A percentile compares a stretch with the other conserved stretches of the same genome.
Evolutionary conservation across 2,797 vertebrate species (phyloP).

Genomic region (Cyprinella venusta): DNA sequence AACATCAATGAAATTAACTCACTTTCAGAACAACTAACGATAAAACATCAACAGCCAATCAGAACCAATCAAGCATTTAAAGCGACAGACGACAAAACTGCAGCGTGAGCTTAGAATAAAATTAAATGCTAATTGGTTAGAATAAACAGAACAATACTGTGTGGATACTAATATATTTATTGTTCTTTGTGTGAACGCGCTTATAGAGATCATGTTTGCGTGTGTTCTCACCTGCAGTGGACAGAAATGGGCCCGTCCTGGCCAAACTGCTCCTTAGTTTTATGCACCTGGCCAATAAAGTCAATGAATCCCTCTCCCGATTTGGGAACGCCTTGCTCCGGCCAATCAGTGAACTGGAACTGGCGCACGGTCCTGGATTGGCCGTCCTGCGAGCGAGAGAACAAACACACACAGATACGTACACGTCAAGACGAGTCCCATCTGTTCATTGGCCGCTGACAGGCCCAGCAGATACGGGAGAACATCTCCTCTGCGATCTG

Average conservation of each 20-base stretch:
- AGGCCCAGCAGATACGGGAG: not conserved
- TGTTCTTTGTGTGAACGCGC: no score
- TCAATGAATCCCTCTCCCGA: slow-evolving; percentile 98
- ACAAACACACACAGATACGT: not conserved
- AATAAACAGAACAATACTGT: no score
- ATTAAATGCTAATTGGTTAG: no score
- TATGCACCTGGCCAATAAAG: slow-evolving; percentile 98
- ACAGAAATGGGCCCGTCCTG: slow-evolving; percentile 98
- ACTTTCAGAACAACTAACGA: no score
- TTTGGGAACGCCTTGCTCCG: slow-evolving; percentile 96
- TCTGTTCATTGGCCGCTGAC: not conserved
- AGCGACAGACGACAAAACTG: no score
- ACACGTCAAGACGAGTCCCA: not conserved
- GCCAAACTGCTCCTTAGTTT: slow-evolving; percentile 99
- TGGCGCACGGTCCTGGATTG: slow-evolving; percentile 96
- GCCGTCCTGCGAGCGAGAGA: slow-evolving; percentile 80
- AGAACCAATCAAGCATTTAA: no score
- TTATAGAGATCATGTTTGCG: no score
- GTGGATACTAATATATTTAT: no score
- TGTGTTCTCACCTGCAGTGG: slow-evolving; percentile 89
- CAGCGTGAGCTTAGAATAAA: no score
- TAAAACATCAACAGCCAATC: no score
- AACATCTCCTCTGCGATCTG: not conserved
- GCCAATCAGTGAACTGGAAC: slow-evolving; percentile 99
- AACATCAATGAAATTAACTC: no score